Evolutionary conservation across 2,888 invertebrate species (phyloP), one percentile per base, ranked within the genome.

Genomic region (Athripsodes cinereus): DNA sequence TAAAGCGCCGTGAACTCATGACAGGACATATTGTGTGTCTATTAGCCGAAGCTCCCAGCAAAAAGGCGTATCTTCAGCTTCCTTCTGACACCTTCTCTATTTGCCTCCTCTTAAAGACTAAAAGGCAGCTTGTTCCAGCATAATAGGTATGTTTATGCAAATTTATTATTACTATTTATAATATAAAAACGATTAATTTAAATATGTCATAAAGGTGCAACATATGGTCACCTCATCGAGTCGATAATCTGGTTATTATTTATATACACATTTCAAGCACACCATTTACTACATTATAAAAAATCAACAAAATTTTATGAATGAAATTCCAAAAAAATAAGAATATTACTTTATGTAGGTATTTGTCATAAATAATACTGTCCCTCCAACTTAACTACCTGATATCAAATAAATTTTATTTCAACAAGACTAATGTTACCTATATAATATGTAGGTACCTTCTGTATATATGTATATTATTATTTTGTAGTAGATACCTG

Each of bases 221-320:
- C 22, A 2, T 26, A 49, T 55, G 34, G 47, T 48, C 54, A 54
- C 48, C 48, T 1, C 18, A 6, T 3, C 19, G 5, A 20, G 8
- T 5, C 5, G 20, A 50, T 26, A 50, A 26, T 50, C 26, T 26
- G 26, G 3, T 21, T 21, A 48, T 48, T 20, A 48, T 48, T 48
- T 48, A 48, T 48, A 18, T 20, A 47, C 49, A 40, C 20, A 44
- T 50, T 50, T 40, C 55, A 59, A 35, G 55, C 52, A 20, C 55
- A 55, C 16, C 55, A 48, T 22, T 58, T 55, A 59, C 52, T 59
- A 55, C 55, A 55, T 59, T 59, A 59, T 55, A 51, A 54, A 59
- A 62, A 60, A 60, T 62, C 62, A 62, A 60, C 62, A 56, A 57
- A 57, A 57, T 26, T 55, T 63, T 61, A 61, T 63, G 63, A 63